These are phyloP conservation scores for Centruroides sculpturatus DNA, from an alignment of 1,140 invertebrate genomes.

Conservation along the genomic window DNA sequence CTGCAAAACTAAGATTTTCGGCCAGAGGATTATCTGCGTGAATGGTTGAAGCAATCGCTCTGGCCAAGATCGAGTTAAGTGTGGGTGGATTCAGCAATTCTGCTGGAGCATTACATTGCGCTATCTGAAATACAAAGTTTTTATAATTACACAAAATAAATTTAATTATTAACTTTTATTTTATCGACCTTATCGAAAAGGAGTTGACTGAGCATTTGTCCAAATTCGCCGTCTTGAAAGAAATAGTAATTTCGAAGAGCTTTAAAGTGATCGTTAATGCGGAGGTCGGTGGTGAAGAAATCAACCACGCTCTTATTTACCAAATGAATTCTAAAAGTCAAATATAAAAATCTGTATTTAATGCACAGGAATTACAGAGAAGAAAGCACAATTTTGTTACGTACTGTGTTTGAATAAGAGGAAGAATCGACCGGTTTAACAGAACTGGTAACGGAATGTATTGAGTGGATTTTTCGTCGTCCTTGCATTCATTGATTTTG, in stretches of 20 bases:
- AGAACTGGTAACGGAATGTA: too few relatives aligned
- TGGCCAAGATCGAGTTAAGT: background rate
- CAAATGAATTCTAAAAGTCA: too few relatives aligned
- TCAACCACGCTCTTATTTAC: too few relatives aligned
- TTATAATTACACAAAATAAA: background rate
- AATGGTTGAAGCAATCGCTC: background rate
- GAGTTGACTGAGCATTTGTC: background rate
- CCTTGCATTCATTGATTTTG: background rate
- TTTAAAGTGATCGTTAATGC: background rate
- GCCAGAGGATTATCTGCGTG: background rate
- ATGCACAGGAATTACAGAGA: too few relatives aligned
- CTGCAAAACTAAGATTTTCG: background rate
- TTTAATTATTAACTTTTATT: too few relatives aligned
- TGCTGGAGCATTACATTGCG: background rate
- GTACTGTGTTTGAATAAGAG: too few relatives aligned
- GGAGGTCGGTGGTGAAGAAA: background rate
- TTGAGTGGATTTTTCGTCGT: too few relatives aligned
- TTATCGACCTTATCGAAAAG: background rate
- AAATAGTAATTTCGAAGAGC: background rate
- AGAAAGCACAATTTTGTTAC: too few relatives aligned
- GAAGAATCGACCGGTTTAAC: too few relatives aligned
- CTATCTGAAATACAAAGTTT: background rate
- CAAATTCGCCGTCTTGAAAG: conserved; percentile 2
- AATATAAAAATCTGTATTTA: too few relatives aligned
- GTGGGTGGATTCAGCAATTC: background rate